Conservation (phyloP, 2,113 vertebrate genomes). For the Alouatta palliata region DNA sequence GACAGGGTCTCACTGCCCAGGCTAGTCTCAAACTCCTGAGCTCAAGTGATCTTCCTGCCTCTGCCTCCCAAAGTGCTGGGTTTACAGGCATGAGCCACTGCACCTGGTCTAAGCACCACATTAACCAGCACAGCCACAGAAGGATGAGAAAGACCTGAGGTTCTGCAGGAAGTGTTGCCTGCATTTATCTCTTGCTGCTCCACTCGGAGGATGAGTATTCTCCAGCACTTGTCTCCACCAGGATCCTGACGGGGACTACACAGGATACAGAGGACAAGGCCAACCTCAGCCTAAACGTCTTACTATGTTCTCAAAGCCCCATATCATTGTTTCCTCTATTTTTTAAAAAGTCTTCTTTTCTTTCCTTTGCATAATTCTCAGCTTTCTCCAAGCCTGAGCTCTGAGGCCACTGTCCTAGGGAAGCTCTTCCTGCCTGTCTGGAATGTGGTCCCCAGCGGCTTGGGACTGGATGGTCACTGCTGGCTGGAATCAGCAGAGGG, state of each 20-base stretch:
- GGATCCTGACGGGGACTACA: neutral
- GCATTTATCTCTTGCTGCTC: neutral
- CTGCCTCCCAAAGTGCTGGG: too few relatives aligned
- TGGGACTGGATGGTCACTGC: too few relatives aligned
- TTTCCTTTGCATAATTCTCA: neutral
- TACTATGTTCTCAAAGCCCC: neutral
- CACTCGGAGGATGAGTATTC: neutral
- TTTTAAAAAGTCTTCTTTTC: neutral
- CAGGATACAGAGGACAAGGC: too few relatives aligned
- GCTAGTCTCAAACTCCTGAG: too few relatives aligned
- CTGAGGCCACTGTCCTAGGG: neutral
- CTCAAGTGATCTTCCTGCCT: too few relatives aligned
- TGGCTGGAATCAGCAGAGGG: conserved; percentile 20
- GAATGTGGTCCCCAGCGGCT: too few relatives aligned
- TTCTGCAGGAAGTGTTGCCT: accelerated
- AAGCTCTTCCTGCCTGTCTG: too few relatives aligned
- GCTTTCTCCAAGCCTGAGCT: neutral
- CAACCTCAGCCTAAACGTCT: neutral
- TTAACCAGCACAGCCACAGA: accelerated
- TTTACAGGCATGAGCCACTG: too few relatives aligned
- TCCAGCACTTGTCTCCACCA: accelerated
- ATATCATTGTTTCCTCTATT: neutral
- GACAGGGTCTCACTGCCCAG: too few relatives aligned
- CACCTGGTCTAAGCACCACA: neutral
- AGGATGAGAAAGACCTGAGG: neutral